Evolutionary conservation across 2,888 invertebrate genomes (phyloP).

Genomic region (Stenodera caucasica): DNA sequence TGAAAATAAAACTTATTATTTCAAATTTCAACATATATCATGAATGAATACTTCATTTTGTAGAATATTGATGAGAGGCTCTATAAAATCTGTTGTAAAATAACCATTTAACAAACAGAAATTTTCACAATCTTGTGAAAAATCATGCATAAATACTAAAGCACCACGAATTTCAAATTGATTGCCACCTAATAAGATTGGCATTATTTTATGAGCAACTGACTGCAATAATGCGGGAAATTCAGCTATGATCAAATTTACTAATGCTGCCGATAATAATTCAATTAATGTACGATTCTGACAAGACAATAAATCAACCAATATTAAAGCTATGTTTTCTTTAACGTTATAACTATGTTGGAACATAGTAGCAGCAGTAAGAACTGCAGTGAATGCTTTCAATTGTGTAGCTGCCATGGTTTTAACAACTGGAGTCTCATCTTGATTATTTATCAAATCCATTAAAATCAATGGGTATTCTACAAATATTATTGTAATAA

Average conservation of each 20-base stretch:
- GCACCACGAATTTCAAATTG: conserved; percentile 28
- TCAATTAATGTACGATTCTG: conserved; percentile 17
- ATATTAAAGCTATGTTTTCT: conserved; percentile 16
- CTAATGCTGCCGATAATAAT: conserved; percentile 21
- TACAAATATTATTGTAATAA: conserved; percentile 19
- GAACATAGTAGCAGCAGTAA: conserved; percentile 7
- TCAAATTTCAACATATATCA: too few relatives aligned
- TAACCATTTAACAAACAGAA: conserved; percentile 21
- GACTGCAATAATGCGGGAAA: conserved; percentile 21
- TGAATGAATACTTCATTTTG: conserved; percentile 27
- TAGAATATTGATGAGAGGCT: conserved; percentile 32
- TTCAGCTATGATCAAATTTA: conserved; percentile 16
- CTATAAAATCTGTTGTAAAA: conserved; percentile 33
- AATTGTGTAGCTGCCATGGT: conserved; percentile 37
- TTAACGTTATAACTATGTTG: conserved; percentile 17
- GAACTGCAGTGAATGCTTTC: conserved; percentile 35
- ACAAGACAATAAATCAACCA: conserved; percentile 24
- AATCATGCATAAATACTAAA: conserved; percentile 32
- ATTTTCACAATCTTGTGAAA: conserved; percentile 25
- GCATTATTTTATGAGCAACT: conserved; percentile 26
- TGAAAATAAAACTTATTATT: conserved; percentile 11
- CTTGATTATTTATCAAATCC: conserved; percentile 32
- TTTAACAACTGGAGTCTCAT: conserved; percentile 33
- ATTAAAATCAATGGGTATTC: conserved; percentile 37
- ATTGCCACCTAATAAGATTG: conserved; percentile 32